These are phyloP conservation scores for Anastrepha obliqua DNA, from an alignment of 1,140 invertebrate species.

Conservation along the genomic window DNA sequence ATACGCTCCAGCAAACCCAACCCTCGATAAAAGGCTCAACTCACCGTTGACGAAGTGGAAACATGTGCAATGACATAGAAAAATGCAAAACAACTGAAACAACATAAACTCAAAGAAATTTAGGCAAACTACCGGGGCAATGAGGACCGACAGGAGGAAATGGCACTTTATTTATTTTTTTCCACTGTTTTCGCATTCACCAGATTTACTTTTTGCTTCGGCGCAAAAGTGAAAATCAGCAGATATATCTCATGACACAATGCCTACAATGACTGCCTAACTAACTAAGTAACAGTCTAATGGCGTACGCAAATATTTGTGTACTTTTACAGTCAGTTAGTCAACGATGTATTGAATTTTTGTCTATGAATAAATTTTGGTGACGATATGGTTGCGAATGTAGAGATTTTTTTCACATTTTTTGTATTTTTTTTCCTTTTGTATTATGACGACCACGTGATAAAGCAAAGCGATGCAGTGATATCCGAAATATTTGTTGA, in stretches of 20 bases:
- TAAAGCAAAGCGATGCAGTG: background rate
- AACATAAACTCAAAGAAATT: background rate
- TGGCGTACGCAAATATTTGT: conserved; percentile 9
- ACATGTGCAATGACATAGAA: conserved; percentile 41
- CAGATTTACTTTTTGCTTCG: background rate
- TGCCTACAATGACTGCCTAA: background rate
- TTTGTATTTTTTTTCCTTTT: background rate
- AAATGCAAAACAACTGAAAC: conserved; percentile 29
- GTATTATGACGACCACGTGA: background rate
- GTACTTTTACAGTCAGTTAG: conserved; percentile 38
- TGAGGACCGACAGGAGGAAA: background rate
- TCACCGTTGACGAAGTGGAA: conserved; percentile 8
- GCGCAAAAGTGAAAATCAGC: conserved; percentile 31
- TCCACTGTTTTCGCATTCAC: background rate
- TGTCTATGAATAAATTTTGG: background rate
- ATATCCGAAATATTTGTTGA: background rate
- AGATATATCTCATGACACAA: background rate
- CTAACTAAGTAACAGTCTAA: conserved; percentile 31
- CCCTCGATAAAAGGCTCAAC: background rate
- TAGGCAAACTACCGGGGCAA: background rate
- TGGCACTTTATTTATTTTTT: conserved; percentile 12
- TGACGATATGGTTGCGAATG: background rate
- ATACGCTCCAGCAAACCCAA: conserved; percentile 19
- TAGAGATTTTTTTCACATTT: background rate
- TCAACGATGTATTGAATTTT: conserved; percentile 11